Percentiles rank a stretch among this genome's conserved stretches.
Evolutionary conservation across 1,140 invertebrate genomes (phyloP).

Genomic region (Drosophila kikkawai): DNA sequence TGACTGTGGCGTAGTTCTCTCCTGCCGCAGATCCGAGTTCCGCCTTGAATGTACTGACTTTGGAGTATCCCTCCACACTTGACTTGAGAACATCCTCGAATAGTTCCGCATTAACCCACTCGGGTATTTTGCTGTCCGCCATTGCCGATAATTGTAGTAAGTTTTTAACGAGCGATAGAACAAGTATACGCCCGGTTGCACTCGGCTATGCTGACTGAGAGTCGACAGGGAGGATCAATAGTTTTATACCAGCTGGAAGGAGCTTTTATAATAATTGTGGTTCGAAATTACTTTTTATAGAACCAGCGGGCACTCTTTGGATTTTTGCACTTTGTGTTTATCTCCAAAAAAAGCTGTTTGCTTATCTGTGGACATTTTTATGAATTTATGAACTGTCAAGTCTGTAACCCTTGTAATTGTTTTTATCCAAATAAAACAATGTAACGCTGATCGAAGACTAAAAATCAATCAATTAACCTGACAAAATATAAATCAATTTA

Average conservation of each 20-base stretch:
- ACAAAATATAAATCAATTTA: too few species aligned
- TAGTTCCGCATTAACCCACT: slow-evolving; percentile 56
- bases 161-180: slow-evolving; percentile 2
- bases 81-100: slow-evolving; percentile 61
- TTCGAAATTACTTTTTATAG: not conserved
- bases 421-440: not conserved
- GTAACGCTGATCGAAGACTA: too few species aligned
- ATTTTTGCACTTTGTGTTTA: not conserved
- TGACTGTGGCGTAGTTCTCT: slow-evolving; percentile 69
- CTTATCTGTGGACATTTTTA: not conserved
- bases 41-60: slow-evolving; percentile 56
- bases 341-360: not conserved
- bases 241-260: slow-evolving; percentile 8
- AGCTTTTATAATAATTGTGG: slow-evolving; percentile 25
- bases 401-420: not conserved
- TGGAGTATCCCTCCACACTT: slow-evolving; percentile 46
- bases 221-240: slow-evolving; percentile 13
- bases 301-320: not conserved
- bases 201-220: not conserved
- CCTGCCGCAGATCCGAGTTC: slow-evolving; percentile 48
- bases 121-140: slow-evolving; percentile 45
- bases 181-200: not conserved
- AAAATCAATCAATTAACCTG: not conserved
- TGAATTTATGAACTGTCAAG: not conserved
- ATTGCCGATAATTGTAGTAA: slow-evolving; percentile 23